Base-by-base conservation (phyloP, 1,140 invertebrate genomes). In the Cydia amplana region DNA sequence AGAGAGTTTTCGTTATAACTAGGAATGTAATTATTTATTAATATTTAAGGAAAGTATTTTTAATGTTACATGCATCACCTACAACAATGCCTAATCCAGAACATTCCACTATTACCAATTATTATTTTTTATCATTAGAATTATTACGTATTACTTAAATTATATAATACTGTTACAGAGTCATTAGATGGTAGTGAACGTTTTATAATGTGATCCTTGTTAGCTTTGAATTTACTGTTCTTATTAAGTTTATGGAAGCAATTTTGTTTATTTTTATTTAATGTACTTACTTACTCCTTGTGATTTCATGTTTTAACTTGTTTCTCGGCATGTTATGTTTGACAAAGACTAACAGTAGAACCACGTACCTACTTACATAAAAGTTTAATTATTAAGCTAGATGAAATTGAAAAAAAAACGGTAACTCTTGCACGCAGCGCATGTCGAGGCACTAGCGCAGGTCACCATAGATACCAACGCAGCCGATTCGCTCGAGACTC, bases 21-120 rank as follows among this genome's bases (percentile, higher is more conserved):
- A 76, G 77, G 79, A 74, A 76, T 76, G 78, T 87, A 82, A 87
- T 83, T 83, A 83, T 78, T 81, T 80, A 78, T 79, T 81, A 65
- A 60, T 83, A 84, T 83, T 77, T 82, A 80, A 80, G 75, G 84
- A 85, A 81, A 85, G 74, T 87, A 88, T 86, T 87, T 84, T 87
- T 81, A 83, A 82, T 83, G 83, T 85, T 85, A 82, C 79, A 78
- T 18, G 80, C 83, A 85, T 88, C 83, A 83, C 78, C 75, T 79
- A 75, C 23, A 51, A 74, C 73, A 76, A 82, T 78, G 72, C 80
- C 74, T 82, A 75, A 81, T 75, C 78, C 77, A 63, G 49, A 79
- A 88, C 88, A 91, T 89, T 91, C 87, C 89, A 88, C 86, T 84
- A 40, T 18, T 70, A 70, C 32, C 65, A 20, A 32, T 76, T 84